These are phyloP conservation scores for Antechinus stuartii DNA, from an alignment of 2,113 vertebrate genomes.

Conservation along the genomic window DNA sequence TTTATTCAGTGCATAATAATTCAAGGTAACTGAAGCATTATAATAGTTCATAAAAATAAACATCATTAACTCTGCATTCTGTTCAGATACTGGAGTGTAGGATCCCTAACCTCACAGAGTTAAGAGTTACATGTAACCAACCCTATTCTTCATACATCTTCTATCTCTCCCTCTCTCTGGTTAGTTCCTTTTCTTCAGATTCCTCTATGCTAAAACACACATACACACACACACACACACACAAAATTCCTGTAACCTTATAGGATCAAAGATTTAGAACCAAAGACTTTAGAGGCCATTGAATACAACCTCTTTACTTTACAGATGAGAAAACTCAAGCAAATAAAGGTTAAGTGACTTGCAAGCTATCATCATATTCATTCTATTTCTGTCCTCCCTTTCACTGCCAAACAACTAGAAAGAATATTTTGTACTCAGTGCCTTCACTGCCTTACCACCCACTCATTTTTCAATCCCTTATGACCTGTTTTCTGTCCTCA, in stretches of 20 bases:
- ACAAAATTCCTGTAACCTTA: neutral
- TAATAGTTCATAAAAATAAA: neutral
- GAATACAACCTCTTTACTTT: neutral
- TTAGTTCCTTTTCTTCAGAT: neutral
- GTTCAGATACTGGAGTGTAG: neutral
- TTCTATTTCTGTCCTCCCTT: conserved; percentile 89
- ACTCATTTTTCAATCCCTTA: neutral
- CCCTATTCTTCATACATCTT: neutral
- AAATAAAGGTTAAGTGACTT: neutral
- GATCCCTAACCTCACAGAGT: neutral
- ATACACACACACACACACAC: too few species aligned
- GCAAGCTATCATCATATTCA: neutral
- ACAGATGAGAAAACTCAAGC: neutral
- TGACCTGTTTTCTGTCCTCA: neutral
- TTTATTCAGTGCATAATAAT: too few species aligned
- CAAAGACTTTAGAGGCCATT: neutral
- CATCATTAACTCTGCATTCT: neutral
- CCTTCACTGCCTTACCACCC: neutral
- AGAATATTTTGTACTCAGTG: neutral
- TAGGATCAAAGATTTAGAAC: neutral
- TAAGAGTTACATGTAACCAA: neutral
- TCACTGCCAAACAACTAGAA: neutral
- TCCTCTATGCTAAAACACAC: too few species aligned
- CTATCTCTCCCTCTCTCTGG: neutral
- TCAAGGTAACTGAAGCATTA: too few species aligned